Evolutionary conservation across 2,113 vertebrate species (phyloP).

Genomic region (Phrynocephalus versicolor): DNA sequence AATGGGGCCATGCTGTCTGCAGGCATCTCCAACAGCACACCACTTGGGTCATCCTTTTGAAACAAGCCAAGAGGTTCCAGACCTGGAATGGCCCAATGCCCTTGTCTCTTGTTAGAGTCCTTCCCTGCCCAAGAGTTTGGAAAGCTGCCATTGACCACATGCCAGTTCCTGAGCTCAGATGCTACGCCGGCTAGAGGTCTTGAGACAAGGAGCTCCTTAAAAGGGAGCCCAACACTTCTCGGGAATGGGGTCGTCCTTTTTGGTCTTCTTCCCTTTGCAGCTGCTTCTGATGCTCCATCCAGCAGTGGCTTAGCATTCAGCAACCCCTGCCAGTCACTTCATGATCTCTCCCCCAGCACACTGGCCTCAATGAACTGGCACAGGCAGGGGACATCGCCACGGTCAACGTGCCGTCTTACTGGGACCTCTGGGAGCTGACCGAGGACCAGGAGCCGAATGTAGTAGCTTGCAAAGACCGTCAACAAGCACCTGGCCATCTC

Average conservation of each 20-base stretch:
- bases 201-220: neutral
- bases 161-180: neutral
- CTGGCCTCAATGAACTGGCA: constrained; percentile 76
- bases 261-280: neutral
- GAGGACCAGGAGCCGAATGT: constrained; percentile 73
- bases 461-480: constrained; percentile 73
- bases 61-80: too few species aligned
- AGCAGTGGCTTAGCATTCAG: too few species aligned
- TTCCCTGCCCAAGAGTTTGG: neutral
- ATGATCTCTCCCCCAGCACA: constrained; percentile 24
- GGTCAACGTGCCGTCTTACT: constrained; percentile 57
- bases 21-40: neutral
- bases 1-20: neutral
- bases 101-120: neutral
- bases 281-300: neutral
- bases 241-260: too few species aligned
- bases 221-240: neutral
- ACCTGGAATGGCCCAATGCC: neutral
- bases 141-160: neutral
- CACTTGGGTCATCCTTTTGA: too few species aligned
- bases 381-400: constrained; percentile 61
- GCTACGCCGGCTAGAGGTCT: too few species aligned
- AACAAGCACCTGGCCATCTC: constrained; percentile 77
- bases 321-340: constrained; percentile 28
- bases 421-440: constrained; percentile 58